phyloP scores from a whole-genome alignment of 1,140 invertebrate genomes.

The Dufourea novaeangliae region DNA sequence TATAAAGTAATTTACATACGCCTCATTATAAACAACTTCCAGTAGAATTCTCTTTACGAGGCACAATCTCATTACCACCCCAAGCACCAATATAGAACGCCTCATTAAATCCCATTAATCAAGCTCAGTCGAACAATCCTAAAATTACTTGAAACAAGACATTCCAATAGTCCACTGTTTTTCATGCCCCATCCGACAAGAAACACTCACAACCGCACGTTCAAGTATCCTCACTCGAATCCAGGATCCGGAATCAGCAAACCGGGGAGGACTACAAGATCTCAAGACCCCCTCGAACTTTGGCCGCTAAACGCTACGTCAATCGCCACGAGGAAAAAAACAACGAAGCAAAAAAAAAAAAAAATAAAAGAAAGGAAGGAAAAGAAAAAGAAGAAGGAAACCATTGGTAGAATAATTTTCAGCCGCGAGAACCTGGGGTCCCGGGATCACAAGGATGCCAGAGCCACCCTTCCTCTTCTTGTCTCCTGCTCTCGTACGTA shows the following conservation, averaged over 20 bases:
- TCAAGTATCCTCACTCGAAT: not conserved
- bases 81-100: too few species aligned
- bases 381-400: not conserved
- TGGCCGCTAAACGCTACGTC: not conserved
- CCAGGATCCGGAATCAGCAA: not conserved
- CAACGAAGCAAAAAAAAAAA: too few species aligned
- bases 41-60: too few species aligned
- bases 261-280: not conserved
- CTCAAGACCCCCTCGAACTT: not conserved
- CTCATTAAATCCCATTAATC: too few species aligned
- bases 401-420: not conserved
- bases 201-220: too few species aligned
- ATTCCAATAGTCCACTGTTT: too few species aligned
- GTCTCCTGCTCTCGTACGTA: slow-evolving; percentile 33
- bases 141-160: too few species aligned
- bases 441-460: not conserved
- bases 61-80: too few species aligned
- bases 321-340: not conserved
- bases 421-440: not conserved
- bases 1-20: not conserved
- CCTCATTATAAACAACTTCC: too few species aligned
- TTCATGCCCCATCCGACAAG: too few species aligned
- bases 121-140: too few species aligned
- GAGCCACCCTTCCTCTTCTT: slow-evolving; percentile 12
- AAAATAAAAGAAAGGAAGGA: not conserved